phyloP scores from a whole-genome alignment of 1,140 invertebrate genomes.

The Melanaphis sacchari region DNA sequence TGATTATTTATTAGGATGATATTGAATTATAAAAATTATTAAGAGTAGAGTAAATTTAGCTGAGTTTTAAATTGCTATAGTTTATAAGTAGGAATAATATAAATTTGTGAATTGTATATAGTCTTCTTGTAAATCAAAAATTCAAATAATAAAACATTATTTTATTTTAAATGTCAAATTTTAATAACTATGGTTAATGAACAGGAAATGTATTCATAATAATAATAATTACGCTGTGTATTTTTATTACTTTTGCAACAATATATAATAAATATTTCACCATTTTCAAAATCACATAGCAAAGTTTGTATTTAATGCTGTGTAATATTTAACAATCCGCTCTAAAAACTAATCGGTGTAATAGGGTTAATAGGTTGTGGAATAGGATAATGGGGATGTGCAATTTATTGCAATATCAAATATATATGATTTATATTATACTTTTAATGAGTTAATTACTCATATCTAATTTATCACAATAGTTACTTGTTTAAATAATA shows the following conservation, averaged over 20 bases:
- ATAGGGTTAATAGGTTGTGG: background rate
- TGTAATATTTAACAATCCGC: background rate
- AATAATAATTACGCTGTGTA: background rate
- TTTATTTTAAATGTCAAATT: background rate
- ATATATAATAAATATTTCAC: background rate
- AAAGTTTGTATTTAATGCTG: too few species aligned
- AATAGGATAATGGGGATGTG: background rate
- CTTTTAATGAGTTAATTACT: background rate
- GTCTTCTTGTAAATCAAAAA: background rate
- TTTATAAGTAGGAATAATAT: too few species aligned
- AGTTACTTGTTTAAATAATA: background rate
- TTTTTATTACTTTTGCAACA: conserved; percentile 2
- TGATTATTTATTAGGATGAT: background rate
- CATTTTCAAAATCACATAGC: background rate
- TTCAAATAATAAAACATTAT: background rate
- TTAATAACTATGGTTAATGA: background rate
- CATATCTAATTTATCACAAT: background rate
- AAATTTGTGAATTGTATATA: too few species aligned
- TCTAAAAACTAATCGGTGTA: background rate
- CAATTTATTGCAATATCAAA: background rate
- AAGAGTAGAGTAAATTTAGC: background rate
- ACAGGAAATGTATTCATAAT: conserved; percentile 9
- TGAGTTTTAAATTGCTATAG: too few species aligned
- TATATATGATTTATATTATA: background rate
- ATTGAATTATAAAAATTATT: background rate